Conservation (phyloP, 2,797 vertebrate species). For the Threskiornis aethiopicus region DNA sequence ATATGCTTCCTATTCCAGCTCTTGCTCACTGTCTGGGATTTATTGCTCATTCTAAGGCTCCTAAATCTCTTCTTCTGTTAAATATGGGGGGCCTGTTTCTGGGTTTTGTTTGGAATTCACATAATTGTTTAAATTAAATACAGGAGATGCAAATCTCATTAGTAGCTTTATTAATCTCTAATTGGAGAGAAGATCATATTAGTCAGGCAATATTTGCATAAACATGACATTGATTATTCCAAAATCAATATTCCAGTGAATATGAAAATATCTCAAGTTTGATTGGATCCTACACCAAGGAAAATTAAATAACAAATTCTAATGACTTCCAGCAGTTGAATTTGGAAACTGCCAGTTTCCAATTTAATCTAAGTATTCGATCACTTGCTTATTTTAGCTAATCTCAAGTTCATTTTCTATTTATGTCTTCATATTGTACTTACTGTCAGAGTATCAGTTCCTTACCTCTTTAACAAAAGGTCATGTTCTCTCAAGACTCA, state of each 20-base stretch:
- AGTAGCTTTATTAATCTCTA: background rate
- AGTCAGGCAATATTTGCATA: slow-evolving; percentile 21
- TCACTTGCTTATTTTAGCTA: background rate
- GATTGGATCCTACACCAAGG: background rate
- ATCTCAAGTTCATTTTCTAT: background rate
- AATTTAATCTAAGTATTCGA: background rate
- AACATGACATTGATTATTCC: background rate
- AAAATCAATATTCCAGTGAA: background rate
- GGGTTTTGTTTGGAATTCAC: background rate
- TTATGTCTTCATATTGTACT: background rate
- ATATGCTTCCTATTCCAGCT: background rate
- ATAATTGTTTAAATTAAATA: background rate
- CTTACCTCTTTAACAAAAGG: background rate
- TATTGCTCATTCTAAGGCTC: background rate
- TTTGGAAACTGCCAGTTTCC: background rate
- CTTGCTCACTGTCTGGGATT: background rate
- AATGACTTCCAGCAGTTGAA: background rate
- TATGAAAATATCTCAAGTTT: background rate
- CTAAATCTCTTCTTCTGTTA: background rate
- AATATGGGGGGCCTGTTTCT: background rate
- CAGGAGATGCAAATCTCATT: background rate
- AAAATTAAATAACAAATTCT: slow-evolving; percentile 13
- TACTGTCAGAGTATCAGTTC: background rate
- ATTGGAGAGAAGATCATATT: background rate
- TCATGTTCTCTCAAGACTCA: background rate